These are phyloP conservation scores for Nomada flava DNA, from an alignment of 2,888 invertebrate genomes.

Conservation along the genomic window DNA sequence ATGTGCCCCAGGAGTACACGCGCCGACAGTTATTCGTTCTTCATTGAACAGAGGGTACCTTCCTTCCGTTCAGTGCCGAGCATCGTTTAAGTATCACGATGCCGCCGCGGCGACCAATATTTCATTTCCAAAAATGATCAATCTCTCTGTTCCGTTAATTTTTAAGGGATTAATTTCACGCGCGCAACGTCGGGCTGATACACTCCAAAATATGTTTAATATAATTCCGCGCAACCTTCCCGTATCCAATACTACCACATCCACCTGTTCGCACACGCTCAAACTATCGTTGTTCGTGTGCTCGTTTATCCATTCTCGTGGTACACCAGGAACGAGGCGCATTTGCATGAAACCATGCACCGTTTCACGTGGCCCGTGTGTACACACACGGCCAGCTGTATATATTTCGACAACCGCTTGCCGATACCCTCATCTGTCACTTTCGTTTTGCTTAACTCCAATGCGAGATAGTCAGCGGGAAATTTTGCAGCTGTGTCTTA, in stretches of 20 bases:
- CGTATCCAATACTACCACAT: background rate
- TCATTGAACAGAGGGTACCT: conserved; percentile 21
- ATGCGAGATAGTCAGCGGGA: conserved; percentile 17
- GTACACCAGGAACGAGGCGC: conserved; percentile 40
- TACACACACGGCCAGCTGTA: conserved; percentile 37
- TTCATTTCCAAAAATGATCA: too few species aligned
- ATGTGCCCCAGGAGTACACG: conserved; percentile 29
- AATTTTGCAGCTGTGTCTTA: conserved; percentile 15
- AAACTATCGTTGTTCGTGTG: background rate
- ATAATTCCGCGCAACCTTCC: background rate
- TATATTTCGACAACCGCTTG: conserved; percentile 58
- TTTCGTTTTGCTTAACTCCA: conserved; percentile 31
- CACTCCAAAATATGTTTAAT: background rate
- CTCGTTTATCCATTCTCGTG: conserved; percentile 32
- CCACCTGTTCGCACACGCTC: background rate
- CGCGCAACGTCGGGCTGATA: too few species aligned
- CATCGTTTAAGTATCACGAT: background rate
- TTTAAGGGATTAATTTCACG: too few species aligned
- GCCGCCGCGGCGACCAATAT: too few species aligned
- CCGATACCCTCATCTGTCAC: conserved; percentile 56
- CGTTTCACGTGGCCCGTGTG: conserved; percentile 10
- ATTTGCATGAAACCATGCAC: conserved; percentile 50
- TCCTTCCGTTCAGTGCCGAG: conserved; percentile 31
- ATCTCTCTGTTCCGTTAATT: too few species aligned
- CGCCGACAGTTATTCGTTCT: conserved; percentile 42